Evolutionary conservation across 1,140 invertebrate species (phyloP).

Genomic region (Drosophila orosa): DNA sequence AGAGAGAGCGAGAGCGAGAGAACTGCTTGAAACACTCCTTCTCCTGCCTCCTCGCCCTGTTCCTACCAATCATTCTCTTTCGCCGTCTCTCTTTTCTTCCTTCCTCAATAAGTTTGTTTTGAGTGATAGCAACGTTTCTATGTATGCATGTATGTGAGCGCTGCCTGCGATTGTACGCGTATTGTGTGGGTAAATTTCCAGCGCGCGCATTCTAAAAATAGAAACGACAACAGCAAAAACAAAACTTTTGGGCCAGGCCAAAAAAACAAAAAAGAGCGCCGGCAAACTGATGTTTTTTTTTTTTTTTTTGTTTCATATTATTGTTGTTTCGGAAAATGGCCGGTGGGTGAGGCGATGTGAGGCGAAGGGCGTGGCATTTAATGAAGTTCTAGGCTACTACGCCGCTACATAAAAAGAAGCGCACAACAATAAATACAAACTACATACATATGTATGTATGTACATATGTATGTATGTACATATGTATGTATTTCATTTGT

Average conservation of each 20-base stretch:
- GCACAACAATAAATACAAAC: not conserved
- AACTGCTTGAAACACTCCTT: conserved; percentile 8
- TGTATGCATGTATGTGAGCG: conserved; percentile 7
- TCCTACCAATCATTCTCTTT: conserved; percentile 11
- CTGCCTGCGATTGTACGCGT: conserved; percentile 26
- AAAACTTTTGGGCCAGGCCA: conserved; percentile 44
- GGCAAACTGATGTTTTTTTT: conserved; percentile 17
- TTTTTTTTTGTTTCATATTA: not conserved
- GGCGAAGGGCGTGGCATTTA: conserved; percentile 11
- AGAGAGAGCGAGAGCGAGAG: conserved; percentile 9
- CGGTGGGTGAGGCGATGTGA: not conserved
- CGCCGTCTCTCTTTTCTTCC: conserved; percentile 32
- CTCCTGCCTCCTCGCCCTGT: not conserved
- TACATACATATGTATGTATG: not conserved
- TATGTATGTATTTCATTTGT: too few relatives aligned
- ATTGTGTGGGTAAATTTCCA: conserved; percentile 75
- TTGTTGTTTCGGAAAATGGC: conserved; percentile 31
- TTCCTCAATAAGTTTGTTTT: conserved; percentile 71
- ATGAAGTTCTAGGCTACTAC: conserved; percentile 48
- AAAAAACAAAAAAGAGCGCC: conserved; percentile 24
- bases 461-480: not conserved
- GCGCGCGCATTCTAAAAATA: conserved; percentile 77
- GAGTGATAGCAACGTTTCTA: conserved; percentile 62
- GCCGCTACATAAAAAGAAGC: not conserved
- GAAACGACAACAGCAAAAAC: conserved; percentile 59